Evolutionary conservation across 2,888 invertebrate species (phyloP).

Genomic region (Rhagium mordax): DNA sequence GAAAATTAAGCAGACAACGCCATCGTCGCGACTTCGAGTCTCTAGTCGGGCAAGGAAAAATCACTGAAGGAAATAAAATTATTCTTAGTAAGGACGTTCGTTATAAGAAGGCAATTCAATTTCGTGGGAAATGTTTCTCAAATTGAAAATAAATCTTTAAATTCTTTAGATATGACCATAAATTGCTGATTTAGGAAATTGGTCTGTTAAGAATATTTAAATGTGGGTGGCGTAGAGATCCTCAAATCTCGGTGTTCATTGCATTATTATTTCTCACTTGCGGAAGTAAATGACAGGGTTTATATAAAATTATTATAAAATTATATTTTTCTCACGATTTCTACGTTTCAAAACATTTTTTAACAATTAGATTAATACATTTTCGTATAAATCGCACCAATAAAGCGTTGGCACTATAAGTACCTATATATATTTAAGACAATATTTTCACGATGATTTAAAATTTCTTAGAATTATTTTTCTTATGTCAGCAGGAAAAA

Average conservation of each 20-base stretch:
- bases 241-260: not conserved
- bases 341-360: too few relatives aligned
- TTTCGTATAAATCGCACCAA: too few relatives aligned
- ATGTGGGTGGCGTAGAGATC: not conserved
- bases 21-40: slow-evolving; percentile 3
- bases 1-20: slow-evolving; percentile 2
- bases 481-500: too few relatives aligned
- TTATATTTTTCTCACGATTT: too few relatives aligned
- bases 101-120: slow-evolving; percentile 11
- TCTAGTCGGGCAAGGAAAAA: slow-evolving; percentile 2
- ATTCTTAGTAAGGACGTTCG: not conserved
- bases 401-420: too few relatives aligned
- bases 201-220: not conserved
- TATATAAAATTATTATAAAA: too few relatives aligned
- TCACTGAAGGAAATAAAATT: not conserved
- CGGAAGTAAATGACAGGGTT: not conserved
- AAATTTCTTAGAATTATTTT: too few relatives aligned
- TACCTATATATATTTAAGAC: too few relatives aligned
- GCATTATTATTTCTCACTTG: not conserved
- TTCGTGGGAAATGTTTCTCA: slow-evolving; percentile 10
- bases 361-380: too few relatives aligned
- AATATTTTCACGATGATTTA: too few relatives aligned
- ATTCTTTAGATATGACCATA: slow-evolving; percentile 5
- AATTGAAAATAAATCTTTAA: slow-evolving; percentile 17
- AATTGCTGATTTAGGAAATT: slow-evolving; percentile 6